A percentile compares a stretch with the other conserved stretches of the same genome.
These are phyloP conservation scores for Molossus alvarezi DNA, from an alignment of 2,797 vertebrate genomes.

Conservation along the genomic window DNA sequence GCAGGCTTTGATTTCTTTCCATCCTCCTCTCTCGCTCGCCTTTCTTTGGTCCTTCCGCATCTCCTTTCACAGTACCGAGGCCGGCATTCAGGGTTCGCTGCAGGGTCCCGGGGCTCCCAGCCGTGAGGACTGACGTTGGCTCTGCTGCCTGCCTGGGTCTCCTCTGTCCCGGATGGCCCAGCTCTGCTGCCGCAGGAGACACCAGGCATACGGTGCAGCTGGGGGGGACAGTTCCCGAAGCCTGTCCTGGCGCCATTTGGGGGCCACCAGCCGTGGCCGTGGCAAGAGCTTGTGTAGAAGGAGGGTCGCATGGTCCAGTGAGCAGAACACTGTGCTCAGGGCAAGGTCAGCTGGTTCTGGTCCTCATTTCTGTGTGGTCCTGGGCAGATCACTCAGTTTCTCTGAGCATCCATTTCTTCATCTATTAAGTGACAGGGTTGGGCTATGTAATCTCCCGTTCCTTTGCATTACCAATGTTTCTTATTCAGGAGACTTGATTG, in stretches of 20 bases:
- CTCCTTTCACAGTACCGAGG: neutral
- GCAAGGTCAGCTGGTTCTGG: neutral
- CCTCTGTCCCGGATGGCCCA: neutral
- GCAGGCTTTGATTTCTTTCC: neutral
- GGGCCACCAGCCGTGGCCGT: neutral
- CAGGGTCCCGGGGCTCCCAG: neutral
- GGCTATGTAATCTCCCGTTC: conserved; percentile 21
- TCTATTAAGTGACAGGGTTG: conserved; percentile 53
- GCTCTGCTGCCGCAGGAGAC: neutral
- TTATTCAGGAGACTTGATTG: conserved; percentile 58
- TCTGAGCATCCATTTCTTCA: conserved; percentile 40
- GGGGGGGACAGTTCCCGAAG: neutral
- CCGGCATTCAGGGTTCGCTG: neutral
- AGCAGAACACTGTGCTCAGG: neutral
- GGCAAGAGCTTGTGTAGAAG: neutral
- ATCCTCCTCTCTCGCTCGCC: neutral
- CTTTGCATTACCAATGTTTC: conserved; percentile 59
- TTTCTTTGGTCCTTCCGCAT: conserved; percentile 3
- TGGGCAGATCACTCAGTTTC: neutral
- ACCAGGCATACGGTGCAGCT: neutral
- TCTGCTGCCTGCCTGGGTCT: too few relatives aligned
- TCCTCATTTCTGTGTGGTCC: conserved; percentile 45
- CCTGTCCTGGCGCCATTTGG: neutral
- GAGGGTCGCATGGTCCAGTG: neutral
- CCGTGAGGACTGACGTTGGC: fast-evolving